A percentile compares a stretch with the other conserved stretches of the same genome.
phyloP scores from a whole-genome alignment of 2,797 vertebrate species.

The Hypotaenidia philippensis region DNA sequence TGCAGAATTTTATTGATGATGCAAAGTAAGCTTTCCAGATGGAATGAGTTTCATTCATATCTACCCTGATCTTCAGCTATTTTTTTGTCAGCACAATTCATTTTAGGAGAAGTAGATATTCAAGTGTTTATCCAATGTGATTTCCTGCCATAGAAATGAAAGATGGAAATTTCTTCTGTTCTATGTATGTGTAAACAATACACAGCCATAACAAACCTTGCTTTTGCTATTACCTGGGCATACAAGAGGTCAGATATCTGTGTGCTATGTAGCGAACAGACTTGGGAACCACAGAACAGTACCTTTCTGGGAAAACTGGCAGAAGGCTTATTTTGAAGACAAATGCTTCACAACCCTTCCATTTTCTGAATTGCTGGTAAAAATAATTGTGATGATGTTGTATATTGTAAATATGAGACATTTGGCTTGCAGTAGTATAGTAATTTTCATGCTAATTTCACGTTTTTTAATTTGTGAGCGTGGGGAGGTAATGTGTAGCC shows the following conservation, averaged over 20 bases:
- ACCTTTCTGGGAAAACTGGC: background rate
- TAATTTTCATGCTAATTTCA: background rate
- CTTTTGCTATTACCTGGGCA: background rate
- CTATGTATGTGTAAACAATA: background rate
- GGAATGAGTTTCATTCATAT: background rate
- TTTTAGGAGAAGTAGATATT: background rate
- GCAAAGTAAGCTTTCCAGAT: background rate
- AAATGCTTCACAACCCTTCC: background rate
- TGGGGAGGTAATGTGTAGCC: background rate
- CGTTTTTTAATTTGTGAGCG: background rate
- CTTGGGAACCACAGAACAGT: background rate
- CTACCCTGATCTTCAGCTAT: background rate
- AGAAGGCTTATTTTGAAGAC: background rate
- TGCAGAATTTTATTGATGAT: background rate
- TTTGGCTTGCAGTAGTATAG: background rate
- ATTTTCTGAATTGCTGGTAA: background rate
- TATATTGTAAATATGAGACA: background rate
- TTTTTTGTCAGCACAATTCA: background rate
- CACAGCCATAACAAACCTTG: background rate
- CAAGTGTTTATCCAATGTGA: background rate
- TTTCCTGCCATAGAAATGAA: background rate
- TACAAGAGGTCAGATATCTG: background rate
- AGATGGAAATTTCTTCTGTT: background rate
- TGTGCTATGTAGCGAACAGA: background rate
- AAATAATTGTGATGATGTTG: background rate